Conservation (phyloP, 2,888 invertebrate species). For the Drosophila villosipedis region DNA sequence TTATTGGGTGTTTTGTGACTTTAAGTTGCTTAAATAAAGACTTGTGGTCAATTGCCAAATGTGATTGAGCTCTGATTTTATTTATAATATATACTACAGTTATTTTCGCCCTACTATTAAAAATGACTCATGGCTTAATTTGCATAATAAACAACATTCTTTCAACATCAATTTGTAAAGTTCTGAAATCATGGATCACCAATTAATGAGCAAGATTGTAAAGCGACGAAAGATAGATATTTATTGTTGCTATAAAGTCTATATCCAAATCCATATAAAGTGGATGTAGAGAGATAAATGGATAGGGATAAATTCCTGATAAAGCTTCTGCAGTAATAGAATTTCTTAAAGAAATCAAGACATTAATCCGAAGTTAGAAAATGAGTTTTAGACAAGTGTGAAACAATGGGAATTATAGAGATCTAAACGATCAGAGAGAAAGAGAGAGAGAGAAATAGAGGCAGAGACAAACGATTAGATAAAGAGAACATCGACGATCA, state of each 20-base stretch:
- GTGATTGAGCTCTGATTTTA: too few species aligned
- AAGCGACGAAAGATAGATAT: not conserved
- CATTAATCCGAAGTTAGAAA: not conserved
- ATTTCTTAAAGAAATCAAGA: not conserved
- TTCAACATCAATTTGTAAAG: not conserved
- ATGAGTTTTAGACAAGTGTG: not conserved
- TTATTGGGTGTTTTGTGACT: not conserved
- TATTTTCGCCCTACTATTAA: not conserved
- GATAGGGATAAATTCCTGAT: not conserved
- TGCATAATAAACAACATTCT: not conserved
- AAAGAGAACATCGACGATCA: not conserved
- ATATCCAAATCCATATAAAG: not conserved
- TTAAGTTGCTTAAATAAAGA: not conserved
- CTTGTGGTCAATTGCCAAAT: not conserved
- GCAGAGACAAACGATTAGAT: not conserved
- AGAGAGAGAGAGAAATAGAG: not conserved
- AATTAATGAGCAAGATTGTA: not conserved
- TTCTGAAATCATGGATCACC: not conserved
- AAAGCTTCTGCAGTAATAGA: not conserved
- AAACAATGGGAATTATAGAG: not conserved
- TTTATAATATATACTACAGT: not conserved
- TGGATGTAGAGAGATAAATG: not conserved
- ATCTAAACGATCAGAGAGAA: not conserved
- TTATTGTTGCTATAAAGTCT: not conserved
- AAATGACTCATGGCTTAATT: not conserved